Evolutionary conservation across 2,113 vertebrate species (phyloP).

Genomic region (rat (Rattus norvegicus)): DNA sequence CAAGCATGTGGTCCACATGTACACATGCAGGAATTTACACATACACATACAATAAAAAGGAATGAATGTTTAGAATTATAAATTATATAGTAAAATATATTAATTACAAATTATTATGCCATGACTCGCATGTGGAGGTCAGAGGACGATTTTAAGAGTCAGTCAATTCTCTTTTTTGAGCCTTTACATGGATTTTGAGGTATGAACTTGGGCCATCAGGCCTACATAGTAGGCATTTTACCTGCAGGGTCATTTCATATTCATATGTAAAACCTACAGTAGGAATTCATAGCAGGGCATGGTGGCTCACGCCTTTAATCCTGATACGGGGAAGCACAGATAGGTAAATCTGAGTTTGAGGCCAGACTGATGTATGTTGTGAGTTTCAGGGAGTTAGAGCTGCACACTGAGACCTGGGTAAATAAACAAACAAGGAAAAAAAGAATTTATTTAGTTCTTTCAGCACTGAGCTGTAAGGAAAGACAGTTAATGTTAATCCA

Average conservation of each 20-base stretch:
- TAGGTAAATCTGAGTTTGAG: not conserved
- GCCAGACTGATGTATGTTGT: not conserved
- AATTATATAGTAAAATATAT: no score
- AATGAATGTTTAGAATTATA: not conserved
- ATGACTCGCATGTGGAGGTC: not conserved
- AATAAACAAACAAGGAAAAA: not conserved
- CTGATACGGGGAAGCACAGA: not conserved
- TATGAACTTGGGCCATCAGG: not conserved
- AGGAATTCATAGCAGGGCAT: not conserved
- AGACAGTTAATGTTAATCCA: not conserved
- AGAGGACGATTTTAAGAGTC: not conserved
- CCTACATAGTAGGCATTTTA: not conserved
- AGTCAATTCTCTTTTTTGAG: not conserved
- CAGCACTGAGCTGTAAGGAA: not conserved
- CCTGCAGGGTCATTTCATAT: not conserved
- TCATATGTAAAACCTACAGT: not conserved
- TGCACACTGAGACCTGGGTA: not conserved
- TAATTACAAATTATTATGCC: no score
- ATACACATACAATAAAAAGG: not conserved
- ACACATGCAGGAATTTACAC: not conserved
- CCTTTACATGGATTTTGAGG: not conserved
- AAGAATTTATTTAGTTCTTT: not conserved
- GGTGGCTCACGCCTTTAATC: not conserved
- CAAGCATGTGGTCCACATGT: not conserved
- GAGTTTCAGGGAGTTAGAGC: not conserved